Evolutionary conservation across 2,797 vertebrate genomes (phyloP).

Genomic region (Geotrypetes seraphini): DNA sequence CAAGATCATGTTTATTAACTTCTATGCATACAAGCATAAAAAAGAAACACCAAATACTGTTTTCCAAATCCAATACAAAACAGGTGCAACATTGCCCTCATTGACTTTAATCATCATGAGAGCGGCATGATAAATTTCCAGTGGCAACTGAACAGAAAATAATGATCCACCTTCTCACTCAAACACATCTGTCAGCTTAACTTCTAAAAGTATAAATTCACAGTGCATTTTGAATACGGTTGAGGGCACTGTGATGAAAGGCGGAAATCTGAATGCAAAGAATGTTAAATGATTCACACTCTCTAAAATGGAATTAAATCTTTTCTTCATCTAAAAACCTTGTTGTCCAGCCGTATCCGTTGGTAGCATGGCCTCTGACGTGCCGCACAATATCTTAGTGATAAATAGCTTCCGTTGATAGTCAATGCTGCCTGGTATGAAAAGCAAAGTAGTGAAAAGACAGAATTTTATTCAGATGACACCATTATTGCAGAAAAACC

Average conservation of each 20-base stretch:
- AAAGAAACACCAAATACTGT: no score
- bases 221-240: slow-evolving; percentile 9
- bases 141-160: slow-evolving; percentile 13
- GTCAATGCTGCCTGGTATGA: slow-evolving; percentile 34
- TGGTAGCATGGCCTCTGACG: slow-evolving; percentile 34
- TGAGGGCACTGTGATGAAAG: slow-evolving; percentile 24
- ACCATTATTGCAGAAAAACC: slow-evolving; percentile 16
- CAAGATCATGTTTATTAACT: no score
- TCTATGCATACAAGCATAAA: no score
- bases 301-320: slow-evolving; percentile 29
- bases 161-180: slow-evolving; percentile 23
- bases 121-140: no score
- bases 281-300: slow-evolving; percentile 29
- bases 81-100: no score
- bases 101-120: no score
- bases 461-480: slow-evolving; percentile 7
- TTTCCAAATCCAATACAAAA: no score
- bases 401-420: slow-evolving; percentile 35
- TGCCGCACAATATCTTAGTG: slow-evolving; percentile 28
- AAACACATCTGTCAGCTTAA: slow-evolving; percentile 19
- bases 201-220: slow-evolving; percentile 40
- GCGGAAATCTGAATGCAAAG: slow-evolving; percentile 28
- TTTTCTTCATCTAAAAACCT: slow-evolving; percentile 36
- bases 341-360: slow-evolving; percentile 21
- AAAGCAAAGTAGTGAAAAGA: slow-evolving; percentile 29